Evolutionary conservation across 2,113 vertebrate genomes (phyloP).

Genomic region (Nanorana parkeri): DNA sequence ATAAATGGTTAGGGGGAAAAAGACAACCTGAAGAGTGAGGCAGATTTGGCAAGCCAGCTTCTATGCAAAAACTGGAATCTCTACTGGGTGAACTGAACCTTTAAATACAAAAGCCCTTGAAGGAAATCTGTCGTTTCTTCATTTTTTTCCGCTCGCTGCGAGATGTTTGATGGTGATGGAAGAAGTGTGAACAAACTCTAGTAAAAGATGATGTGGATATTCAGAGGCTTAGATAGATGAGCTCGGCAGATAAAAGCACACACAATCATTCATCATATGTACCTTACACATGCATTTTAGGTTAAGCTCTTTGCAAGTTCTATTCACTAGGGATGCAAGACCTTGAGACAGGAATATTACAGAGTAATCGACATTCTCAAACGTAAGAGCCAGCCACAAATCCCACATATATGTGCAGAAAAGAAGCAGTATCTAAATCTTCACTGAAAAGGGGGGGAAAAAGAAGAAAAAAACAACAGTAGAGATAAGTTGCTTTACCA

Average conservation of each 20-base stretch:
- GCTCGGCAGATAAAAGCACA: no score
- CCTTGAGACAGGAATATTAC: conserved; percentile 42
- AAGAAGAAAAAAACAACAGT: conserved; percentile 15
- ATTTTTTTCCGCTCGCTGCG: not conserved
- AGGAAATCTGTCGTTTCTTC: not conserved
- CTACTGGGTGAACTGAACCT: no score
- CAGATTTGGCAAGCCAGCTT: no score
- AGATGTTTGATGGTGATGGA: not conserved
- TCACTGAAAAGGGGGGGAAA: no score
- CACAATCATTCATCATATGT: conserved; percentile 25
- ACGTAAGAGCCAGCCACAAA: not conserved
- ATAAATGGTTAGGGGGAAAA: no score
- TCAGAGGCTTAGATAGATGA: conserved; percentile 26
- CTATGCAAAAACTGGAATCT: no score
- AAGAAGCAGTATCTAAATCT: not conserved
- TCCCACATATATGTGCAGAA: not conserved
- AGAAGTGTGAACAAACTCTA: not conserved
- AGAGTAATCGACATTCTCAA: conserved; percentile 3
- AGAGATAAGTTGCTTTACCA: conserved; percentile 63
- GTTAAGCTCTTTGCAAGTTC: conserved; percentile 1
- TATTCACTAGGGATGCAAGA: conserved; percentile 13
- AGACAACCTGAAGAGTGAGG: no score
- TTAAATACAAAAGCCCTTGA: not conserved
- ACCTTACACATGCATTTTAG: not conserved
- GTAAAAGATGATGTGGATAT: conserved; percentile 28